phyloP scores from a whole-genome alignment of 2,888 invertebrate genomes.

The Agrilus biguttatus region DNA sequence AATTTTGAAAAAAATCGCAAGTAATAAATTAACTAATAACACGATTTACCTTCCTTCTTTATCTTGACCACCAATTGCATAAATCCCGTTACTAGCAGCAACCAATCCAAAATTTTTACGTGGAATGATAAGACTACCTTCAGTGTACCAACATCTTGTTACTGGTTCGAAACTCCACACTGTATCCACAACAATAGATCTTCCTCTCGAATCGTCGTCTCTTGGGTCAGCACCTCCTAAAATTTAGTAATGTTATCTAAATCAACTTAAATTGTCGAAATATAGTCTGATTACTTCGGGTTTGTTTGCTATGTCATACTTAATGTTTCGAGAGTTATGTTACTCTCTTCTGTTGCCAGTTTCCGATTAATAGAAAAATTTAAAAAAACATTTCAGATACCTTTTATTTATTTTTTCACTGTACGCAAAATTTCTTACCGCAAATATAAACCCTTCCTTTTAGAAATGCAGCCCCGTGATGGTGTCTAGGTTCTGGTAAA shows the following conservation, averaged over 20 bases:
- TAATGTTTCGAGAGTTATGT: too few relatives aligned
- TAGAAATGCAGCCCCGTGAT: slow-evolving; percentile 49
- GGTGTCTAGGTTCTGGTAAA: slow-evolving; percentile 54
- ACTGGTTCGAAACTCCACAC: slow-evolving; percentile 58
- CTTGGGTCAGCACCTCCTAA: slow-evolving; percentile 52
- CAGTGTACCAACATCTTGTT: slow-evolving; percentile 47
- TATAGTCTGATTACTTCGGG: too few relatives aligned
- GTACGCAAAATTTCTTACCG: slow-evolving; percentile 29
- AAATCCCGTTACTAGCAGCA: slow-evolving; percentile 49
- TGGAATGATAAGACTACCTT: slow-evolving; percentile 42
- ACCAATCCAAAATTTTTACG: slow-evolving; percentile 57
- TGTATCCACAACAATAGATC: slow-evolving; percentile 42
- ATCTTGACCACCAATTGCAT: slow-evolving; percentile 58
- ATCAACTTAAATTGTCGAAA: too few relatives aligned
- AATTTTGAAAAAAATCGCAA: neutral
- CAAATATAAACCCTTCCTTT: slow-evolving; percentile 51
- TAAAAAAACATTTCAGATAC: too few relatives aligned
- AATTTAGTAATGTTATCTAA: neutral
- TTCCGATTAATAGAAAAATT: too few relatives aligned
- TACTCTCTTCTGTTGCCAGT: too few relatives aligned
- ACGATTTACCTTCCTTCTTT: slow-evolving; percentile 33
- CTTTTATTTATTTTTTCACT: too few relatives aligned
- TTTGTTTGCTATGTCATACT: too few relatives aligned
- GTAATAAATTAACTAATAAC: neutral
- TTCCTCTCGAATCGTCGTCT: slow-evolving; percentile 40